Base-by-base conservation (phyloP, 2,888 invertebrate genomes). In the Prenolepis imparis region DNA sequence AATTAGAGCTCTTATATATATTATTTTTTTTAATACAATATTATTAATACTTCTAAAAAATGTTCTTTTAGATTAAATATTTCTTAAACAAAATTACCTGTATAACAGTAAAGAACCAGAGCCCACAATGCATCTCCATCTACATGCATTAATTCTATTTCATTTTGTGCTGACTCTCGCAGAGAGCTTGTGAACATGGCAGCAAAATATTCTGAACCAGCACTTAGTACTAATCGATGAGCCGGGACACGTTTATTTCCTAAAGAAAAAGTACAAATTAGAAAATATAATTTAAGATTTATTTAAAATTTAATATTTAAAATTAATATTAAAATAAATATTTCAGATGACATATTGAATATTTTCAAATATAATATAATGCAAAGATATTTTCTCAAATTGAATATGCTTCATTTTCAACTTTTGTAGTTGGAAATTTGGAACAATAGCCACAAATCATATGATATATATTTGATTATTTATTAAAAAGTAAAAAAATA, bases 161-260 rank as follows among this genome's bases (percentile, higher is more conserved):
- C 98, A 87, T 96, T 96, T 94, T 98, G 97, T 86, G 96, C 97
- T 8, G 98, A 96, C 95, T 99, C 99, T 89, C 97, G 96, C 86
- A 99, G 95, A 82, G 97, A 97, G 82, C 97, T 98, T 39, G 98
- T 98, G 94, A 99, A 99, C 99, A 99, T 99, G 63, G 98, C 98
- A 64, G 98, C 97, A 95, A 99, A 99, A 95, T 99, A 99, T 95
- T 98, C 98, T 91, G 98, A 98, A 83, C 98, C 98, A 63, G 98
- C 98, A 91, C 98, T 97, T 88, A 99, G 96, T 75, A 99, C 98
- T 88, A 99, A 95, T 92, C 98, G 97, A 95, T 98, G 98, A 41
- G 98, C 98, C 87, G 97, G 96, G 91, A 98, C 97, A 91, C 97
- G 95, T 83, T 94, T 94, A 9, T 93, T 93, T n/a, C 95, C 95